Evolutionary conservation across 1,140 invertebrate genomes (phyloP).

Genomic region (Tetragnatha versicolor): DNA sequence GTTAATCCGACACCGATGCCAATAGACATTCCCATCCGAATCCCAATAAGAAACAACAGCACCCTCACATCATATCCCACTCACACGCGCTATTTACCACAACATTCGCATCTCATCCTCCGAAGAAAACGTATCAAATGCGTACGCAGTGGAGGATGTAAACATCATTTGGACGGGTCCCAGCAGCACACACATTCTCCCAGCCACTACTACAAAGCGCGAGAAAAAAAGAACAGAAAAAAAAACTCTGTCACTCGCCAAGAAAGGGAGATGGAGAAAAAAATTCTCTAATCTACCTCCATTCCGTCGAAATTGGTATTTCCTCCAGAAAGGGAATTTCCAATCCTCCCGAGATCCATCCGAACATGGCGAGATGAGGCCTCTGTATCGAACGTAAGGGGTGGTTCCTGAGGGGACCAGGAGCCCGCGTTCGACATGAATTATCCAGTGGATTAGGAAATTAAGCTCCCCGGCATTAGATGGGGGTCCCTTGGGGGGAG

Average conservation of each 20-base stretch:
- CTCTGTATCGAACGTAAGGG: neutral
- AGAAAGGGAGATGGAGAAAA: neutral
- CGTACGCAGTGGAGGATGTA: no score
- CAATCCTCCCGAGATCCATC: neutral
- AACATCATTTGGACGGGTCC: no score
- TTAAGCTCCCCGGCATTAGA: constrained; percentile 28
- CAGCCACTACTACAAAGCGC: no score
- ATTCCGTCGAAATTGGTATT: constrained; percentile 21
- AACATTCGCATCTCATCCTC: no score
- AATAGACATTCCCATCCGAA: no score
- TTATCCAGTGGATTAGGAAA: constrained; percentile 45
- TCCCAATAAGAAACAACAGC: no score
- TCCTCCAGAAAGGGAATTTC: constrained; percentile 1
- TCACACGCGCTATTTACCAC: no score
- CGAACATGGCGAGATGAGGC: neutral
- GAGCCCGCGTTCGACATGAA: constrained; percentile 2
- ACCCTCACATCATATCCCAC: no score
- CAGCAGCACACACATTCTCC: no score
- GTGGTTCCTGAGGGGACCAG: neutral
- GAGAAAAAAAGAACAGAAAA: neutral
- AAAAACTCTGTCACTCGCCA: neutral
- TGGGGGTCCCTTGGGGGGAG: neutral
- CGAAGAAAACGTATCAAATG: no score
- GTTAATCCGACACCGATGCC: no score
- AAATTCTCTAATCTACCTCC: constrained; percentile 5